Conservation (phyloP, 2,797 vertebrate species). For the Oreochromis grahami region DNA sequence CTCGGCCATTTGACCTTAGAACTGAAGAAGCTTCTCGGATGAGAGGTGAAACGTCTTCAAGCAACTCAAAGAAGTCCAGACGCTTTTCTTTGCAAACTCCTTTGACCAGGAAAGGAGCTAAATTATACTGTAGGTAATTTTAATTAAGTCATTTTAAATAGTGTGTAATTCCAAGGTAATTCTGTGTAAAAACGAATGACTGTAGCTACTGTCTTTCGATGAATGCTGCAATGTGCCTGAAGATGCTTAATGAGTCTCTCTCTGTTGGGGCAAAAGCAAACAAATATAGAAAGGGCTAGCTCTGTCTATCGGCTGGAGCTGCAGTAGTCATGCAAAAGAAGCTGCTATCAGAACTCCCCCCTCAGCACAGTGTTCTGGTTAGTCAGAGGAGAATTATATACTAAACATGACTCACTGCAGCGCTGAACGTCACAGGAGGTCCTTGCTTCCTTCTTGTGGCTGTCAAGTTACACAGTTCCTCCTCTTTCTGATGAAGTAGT, state of each 20-base stretch:
- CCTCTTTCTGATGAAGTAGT: background rate
- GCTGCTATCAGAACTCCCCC: background rate
- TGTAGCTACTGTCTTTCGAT: accelerated
- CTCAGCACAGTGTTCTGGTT: background rate
- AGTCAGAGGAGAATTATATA: background rate
- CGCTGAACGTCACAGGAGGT: background rate
- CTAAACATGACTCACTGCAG: background rate
- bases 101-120: background rate
- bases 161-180: background rate
- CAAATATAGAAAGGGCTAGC: background rate
- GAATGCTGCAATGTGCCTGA: background rate
- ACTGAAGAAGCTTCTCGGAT: too few species aligned
- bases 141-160: background rate
- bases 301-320: background rate
- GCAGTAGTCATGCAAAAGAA: background rate
- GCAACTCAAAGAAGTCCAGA: too few species aligned
- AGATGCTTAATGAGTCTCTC: background rate
- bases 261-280: background rate
- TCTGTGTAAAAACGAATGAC: background rate
- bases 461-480: background rate
- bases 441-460: background rate
- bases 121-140: background rate
- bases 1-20: too few species aligned
- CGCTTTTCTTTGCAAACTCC: too few species aligned
- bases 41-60: too few species aligned